A percentile compares a stretch with the other conserved stretches of the same genome.
Evolutionary conservation across 2,888 invertebrate species (phyloP).

Genomic region (Chorisops tibialis): DNA sequence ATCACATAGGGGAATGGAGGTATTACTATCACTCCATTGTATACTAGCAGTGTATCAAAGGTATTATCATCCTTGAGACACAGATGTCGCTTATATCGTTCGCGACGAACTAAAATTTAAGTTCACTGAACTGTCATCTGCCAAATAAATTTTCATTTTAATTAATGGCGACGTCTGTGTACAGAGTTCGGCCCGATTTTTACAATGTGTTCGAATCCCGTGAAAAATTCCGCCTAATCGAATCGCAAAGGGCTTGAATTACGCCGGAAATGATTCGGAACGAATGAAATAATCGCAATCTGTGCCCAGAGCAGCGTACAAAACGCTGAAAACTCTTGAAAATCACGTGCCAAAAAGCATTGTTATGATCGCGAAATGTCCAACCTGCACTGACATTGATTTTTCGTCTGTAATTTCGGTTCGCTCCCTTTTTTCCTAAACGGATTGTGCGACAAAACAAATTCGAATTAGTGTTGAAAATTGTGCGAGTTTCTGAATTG

Average conservation of each 20-base stretch:
- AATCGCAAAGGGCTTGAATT: not conserved
- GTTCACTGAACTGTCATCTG: slow-evolving; percentile 29
- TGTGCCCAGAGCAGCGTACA: not conserved
- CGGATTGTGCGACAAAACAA: no score
- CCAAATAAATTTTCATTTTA: slow-evolving; percentile 26
- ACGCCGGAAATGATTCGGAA: not conserved
- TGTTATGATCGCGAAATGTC: slow-evolving; percentile 28
- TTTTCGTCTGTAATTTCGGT: no score
- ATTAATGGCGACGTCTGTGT: slow-evolving; percentile 28
- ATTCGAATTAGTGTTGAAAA: not conserved
- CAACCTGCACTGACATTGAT: slow-evolving; percentile 8
- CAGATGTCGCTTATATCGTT: no score
- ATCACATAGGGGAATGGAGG: no score
- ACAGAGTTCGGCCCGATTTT: not conserved
- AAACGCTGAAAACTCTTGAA: not conserved
- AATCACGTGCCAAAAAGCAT: slow-evolving; percentile 27
- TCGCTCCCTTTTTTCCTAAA: no score
- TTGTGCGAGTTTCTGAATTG: slow-evolving; percentile 3
- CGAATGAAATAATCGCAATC: not conserved
- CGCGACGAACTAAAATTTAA: no score
- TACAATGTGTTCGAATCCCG: slow-evolving; percentile 29
- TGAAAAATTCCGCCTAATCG: not conserved
- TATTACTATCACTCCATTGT: no score
- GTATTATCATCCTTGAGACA: no score
- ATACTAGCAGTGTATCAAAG: no score